Evolutionary conservation across 2,113 vertebrate species (phyloP).

Genomic region (Syrmaticus mikado): DNA sequence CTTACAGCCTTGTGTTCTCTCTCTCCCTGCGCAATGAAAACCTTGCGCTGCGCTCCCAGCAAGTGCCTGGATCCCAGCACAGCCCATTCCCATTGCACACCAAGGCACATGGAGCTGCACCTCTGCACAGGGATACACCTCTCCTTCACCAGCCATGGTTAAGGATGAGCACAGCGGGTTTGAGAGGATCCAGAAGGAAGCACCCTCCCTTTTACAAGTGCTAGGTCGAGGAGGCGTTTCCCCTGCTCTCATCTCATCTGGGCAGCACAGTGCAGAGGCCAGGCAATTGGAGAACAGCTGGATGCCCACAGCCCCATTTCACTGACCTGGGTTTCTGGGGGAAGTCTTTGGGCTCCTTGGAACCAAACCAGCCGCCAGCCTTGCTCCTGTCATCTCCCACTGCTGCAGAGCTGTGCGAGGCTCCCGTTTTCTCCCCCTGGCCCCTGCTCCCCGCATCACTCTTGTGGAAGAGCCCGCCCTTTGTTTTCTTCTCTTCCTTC

Average conservation of each 20-base stretch:
- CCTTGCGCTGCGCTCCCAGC: accelerated
- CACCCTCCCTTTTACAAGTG: background rate
- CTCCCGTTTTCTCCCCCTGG: conserved; percentile 61
- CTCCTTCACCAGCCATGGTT: background rate
- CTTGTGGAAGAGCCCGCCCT: conserved; percentile 82
- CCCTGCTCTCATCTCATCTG: accelerated
- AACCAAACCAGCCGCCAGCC: conserved; percentile 85
- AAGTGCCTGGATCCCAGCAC: background rate
- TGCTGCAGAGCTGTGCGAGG: background rate
- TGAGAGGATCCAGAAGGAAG: background rate
- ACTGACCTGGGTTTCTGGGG: conserved; percentile 91
- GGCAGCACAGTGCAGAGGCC: background rate
- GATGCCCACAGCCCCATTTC: accelerated
- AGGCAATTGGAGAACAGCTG: background rate
- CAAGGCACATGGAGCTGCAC: accelerated
- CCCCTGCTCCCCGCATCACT: conserved; percentile 66
- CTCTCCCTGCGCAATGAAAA: background rate
- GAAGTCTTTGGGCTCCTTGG: conserved; percentile 84
- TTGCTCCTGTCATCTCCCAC: conserved; percentile 79
- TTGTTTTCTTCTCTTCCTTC: conserved; percentile 78
- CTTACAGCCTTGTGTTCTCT: background rate
- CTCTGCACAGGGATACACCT: background rate
- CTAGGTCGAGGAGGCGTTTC: background rate
- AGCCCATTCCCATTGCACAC: background rate
- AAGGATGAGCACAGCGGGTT: accelerated